A percentile compares a stretch with the other conserved stretches of the same genome.
phyloP scores from a whole-genome alignment of 92 coral and sea anemone genomes.

The Pocillopora meandrina region DNA sequence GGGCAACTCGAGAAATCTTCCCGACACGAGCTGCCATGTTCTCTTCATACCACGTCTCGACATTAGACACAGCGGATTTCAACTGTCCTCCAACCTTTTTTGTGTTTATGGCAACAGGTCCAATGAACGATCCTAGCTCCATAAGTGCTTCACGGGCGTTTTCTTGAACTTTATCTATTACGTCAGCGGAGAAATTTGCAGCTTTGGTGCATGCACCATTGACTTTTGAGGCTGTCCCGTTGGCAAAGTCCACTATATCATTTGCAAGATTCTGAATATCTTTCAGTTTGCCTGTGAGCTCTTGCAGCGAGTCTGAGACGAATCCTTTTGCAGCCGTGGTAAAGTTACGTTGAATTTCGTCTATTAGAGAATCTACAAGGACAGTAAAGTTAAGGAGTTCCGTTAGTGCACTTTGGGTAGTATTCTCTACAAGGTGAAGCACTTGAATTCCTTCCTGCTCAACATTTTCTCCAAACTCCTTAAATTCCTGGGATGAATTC shows the following conservation, averaged over 20 bases:
- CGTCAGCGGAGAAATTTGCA: conserved; percentile 76
- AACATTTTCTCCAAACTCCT: conserved; percentile 74
- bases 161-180: conserved; percentile 82
- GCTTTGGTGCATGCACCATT: conserved; percentile 78
- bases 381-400: conserved; percentile 86
- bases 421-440: conserved; percentile 66
- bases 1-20: conserved; percentile 77
- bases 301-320: conserved; percentile 65
- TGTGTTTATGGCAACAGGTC: conserved; percentile 67
- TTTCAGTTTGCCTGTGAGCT: conserved; percentile 68
- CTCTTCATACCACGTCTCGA: conserved; percentile 84
- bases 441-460: conserved; percentile 72
- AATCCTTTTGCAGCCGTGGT: conserved; percentile 70
- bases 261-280: conserved; percentile 74
- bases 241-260: conserved; percentile 80
- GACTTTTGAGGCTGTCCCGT: conserved; percentile 76
- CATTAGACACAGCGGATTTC: conserved; percentile 77
- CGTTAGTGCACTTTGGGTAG: conserved; percentile 64
- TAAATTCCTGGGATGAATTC: conserved; percentile 75
- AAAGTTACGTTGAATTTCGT: conserved; percentile 73
- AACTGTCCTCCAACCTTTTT: conserved; percentile 65
- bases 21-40: conserved; percentile 83
- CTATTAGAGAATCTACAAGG: conserved; percentile 72
- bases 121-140: conserved; percentile 74
- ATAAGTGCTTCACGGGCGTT: conserved; percentile 74